Conservation (phyloP, 2,888 invertebrate species). For the Lysandra bellargus region DNA sequence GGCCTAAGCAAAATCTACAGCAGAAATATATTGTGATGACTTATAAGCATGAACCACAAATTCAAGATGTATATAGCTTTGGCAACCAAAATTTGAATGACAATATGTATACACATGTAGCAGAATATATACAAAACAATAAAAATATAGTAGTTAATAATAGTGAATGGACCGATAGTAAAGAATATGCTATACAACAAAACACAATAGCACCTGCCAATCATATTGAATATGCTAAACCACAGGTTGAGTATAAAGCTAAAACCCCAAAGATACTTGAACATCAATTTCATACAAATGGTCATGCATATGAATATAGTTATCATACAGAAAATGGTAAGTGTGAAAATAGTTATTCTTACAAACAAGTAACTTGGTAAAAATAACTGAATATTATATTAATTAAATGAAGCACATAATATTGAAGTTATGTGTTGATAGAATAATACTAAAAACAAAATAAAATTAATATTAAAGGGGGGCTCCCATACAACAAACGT, state of each 20-base stretch:
- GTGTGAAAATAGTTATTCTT: slow-evolving; percentile 13
- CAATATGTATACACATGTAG: neutral
- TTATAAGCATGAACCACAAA: neutral
- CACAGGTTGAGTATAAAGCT: slow-evolving; percentile 45
- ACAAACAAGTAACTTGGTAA: no score
- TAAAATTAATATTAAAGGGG: no score
- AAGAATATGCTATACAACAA: neutral
- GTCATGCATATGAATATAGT: slow-evolving; percentile 65
- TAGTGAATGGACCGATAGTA: neutral
- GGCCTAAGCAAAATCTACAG: neutral
- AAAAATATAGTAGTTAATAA: neutral
- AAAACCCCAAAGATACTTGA: slow-evolving; percentile 58
- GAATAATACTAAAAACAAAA: no score
- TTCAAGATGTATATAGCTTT: neutral
- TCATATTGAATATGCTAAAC: neutral
- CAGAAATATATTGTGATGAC: neutral
- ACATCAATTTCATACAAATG: slow-evolving; percentile 55
- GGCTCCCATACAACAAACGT: no score
- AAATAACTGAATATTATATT: no score
- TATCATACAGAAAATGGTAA: slow-evolving; percentile 84
- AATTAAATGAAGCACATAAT: no score
- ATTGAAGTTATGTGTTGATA: no score
- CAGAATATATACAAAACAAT: neutral
- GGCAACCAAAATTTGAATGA: neutral
- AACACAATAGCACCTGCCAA: neutral